Percentiles rank a stretch among this genome's conserved stretches.
phyloP scores from a whole-genome alignment of 1,140 invertebrate genomes.

The Platyscapa corneri region DNA sequence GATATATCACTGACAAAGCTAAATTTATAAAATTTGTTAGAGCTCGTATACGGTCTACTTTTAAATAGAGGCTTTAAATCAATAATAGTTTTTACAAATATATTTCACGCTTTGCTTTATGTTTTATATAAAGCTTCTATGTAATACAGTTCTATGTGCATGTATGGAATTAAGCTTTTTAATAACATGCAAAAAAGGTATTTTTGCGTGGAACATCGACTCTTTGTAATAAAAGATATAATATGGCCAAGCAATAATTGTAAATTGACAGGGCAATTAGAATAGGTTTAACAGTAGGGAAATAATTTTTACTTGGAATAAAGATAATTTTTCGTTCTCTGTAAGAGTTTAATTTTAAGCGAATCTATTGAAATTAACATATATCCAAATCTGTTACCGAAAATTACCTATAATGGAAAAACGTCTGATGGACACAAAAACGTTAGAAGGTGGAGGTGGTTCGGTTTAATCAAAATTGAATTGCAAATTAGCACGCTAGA shows the following conservation, averaged over 20 bases:
- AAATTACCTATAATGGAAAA: background rate
- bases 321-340: too few relatives aligned
- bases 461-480: conserved; percentile 44
- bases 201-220: background rate
- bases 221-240: background rate
- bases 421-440: background rate
- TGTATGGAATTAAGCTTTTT: background rate
- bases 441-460: background rate
- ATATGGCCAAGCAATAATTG: background rate
- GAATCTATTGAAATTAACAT: too few relatives aligned
- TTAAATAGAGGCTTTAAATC: background rate
- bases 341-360: too few relatives aligned
- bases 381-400: background rate
- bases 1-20: too few relatives aligned
- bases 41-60: background rate
- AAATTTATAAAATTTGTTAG: background rate
- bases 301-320: too few relatives aligned
- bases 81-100: background rate
- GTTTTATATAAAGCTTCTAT: background rate
- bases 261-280: background rate
- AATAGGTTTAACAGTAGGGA: too few relatives aligned
- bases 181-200: background rate
- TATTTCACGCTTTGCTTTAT: background rate
- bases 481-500: conserved; percentile 18
- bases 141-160: background rate